Evolutionary conservation across 2,797 vertebrate species (phyloP).

Genomic region (Pangasius sanitwongsei): DNA sequence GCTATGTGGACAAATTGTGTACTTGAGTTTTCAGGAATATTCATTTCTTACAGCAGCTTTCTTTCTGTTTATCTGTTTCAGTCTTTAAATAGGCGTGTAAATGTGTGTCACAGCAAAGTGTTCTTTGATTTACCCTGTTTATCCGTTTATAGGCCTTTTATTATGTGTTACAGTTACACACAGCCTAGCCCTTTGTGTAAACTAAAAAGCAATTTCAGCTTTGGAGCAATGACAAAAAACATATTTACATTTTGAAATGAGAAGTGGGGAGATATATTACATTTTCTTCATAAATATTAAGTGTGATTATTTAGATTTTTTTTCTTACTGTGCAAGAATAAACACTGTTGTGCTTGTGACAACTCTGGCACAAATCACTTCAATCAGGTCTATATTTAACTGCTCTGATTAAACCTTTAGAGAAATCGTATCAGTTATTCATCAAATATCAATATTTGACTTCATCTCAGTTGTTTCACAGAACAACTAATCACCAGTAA

Average conservation of each 20-base stretch:
- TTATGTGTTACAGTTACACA: slow-evolving; percentile 3
- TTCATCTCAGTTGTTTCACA: neutral
- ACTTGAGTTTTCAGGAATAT: neutral
- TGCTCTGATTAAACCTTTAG: neutral
- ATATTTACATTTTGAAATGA: neutral
- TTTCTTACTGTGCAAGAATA: neutral
- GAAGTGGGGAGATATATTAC: neutral
- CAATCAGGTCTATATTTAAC: neutral
- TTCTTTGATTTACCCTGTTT: neutral
- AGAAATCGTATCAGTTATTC: neutral
- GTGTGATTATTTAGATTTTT: neutral
- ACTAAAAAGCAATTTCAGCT: slow-evolving; percentile 2
- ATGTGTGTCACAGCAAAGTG: neutral
- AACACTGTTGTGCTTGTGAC: neutral
- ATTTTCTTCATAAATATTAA: neutral
- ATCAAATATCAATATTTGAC: neutral
- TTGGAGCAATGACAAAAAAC: neutral
- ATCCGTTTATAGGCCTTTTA: slow-evolving; percentile 24
- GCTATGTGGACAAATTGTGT: neutral
- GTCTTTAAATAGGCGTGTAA: neutral
- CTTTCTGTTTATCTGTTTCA: neutral
- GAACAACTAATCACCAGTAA: neutral
- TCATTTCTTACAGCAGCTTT: neutral
- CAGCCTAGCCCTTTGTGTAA: slow-evolving; percentile 9
- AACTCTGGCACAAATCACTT: neutral